These are phyloP conservation scores for Panthera uncia DNA, from an alignment of 2,113 vertebrate species.

Conservation along the genomic window DNA sequence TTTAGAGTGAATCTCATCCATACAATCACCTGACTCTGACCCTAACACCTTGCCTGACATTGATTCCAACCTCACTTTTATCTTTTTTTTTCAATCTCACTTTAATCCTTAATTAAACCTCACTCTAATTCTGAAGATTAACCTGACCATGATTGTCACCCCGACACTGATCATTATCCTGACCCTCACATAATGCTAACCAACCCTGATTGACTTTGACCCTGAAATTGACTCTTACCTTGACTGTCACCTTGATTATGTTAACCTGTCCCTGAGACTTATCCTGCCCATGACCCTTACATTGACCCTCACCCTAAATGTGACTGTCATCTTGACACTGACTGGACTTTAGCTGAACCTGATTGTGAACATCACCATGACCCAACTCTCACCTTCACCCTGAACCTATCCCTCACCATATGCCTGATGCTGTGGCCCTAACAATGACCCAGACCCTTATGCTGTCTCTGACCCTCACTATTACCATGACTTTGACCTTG, in stretches of 20 bases:
- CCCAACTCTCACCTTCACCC: not conserved
- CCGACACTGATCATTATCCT: not conserved
- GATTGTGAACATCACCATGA: not conserved
- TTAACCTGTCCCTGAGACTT: not conserved
- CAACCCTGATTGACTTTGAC: not conserved
- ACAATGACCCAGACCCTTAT: not conserved
- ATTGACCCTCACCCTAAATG: not conserved
- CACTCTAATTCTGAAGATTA: not conserved
- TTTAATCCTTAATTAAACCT: no score
- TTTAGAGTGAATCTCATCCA: not conserved
- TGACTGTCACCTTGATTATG: not conserved
- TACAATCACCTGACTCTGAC: not conserved
- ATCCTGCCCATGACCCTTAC: not conserved
- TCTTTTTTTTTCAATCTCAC: not conserved
- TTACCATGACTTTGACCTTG: not conserved
- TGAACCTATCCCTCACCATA: not conserved
- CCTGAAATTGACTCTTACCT: not conserved
- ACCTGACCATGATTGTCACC: not conserved
- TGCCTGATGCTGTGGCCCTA: not conserved
- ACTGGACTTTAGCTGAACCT: not conserved
- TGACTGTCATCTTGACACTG: not conserved
- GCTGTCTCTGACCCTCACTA: not conserved
- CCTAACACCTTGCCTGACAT: not conserved
- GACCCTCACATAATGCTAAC: not conserved
- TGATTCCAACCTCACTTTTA: not conserved